A percentile compares a stretch with the other conserved stretches of the same genome.
Conservation (phyloP, 2,888 invertebrate species). For the Cephus rjabovi region DNA sequence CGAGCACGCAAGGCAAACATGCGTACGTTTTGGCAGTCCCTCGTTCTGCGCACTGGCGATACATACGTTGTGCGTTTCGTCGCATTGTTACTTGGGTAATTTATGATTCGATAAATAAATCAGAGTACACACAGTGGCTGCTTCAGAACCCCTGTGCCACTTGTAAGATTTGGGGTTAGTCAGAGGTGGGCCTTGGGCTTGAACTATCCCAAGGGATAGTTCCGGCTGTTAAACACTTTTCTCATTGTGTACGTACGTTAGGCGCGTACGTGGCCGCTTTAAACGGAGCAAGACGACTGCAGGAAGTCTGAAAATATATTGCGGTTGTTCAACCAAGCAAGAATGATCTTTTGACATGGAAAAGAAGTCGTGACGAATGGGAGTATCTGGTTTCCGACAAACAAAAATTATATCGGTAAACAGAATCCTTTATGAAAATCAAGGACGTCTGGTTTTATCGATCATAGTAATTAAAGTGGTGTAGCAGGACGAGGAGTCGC, state of each 20-base stretch:
- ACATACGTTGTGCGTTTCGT: slow-evolving; percentile 36
- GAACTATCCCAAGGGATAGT: neutral
- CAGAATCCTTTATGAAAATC: neutral
- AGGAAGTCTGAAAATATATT: slow-evolving; percentile 14
- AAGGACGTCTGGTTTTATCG: neutral
- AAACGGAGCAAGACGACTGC: slow-evolving; percentile 11
- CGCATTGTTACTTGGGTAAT: slow-evolving; percentile 55
- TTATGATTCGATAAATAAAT: slow-evolving; percentile 64
- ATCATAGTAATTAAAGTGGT: neutral
- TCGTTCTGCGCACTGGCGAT: slow-evolving; percentile 23
- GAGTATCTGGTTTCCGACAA: neutral
- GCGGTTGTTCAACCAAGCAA: slow-evolving; percentile 2
- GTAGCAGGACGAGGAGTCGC: neutral
- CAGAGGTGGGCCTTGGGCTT: slow-evolving; percentile 9
- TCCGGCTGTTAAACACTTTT: slow-evolving; percentile 20
- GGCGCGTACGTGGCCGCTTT: neutral
- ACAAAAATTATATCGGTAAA: neutral
- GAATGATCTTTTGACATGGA: neutral
- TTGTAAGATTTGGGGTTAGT: slow-evolving; percentile 21
- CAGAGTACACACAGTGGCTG: slow-evolving; percentile 35
- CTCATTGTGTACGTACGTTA: slow-evolving; percentile 9
- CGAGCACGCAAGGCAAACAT: slow-evolving; percentile 63
- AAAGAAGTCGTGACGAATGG: neutral
- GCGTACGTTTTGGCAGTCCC: slow-evolving; percentile 51
- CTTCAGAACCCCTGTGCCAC: slow-evolving; percentile 13